Evolutionary conservation across 2,797 vertebrate species (phyloP), one percentile per base, ranked within the genome.

Genomic region (Anabacerthia variegaticeps): DNA sequence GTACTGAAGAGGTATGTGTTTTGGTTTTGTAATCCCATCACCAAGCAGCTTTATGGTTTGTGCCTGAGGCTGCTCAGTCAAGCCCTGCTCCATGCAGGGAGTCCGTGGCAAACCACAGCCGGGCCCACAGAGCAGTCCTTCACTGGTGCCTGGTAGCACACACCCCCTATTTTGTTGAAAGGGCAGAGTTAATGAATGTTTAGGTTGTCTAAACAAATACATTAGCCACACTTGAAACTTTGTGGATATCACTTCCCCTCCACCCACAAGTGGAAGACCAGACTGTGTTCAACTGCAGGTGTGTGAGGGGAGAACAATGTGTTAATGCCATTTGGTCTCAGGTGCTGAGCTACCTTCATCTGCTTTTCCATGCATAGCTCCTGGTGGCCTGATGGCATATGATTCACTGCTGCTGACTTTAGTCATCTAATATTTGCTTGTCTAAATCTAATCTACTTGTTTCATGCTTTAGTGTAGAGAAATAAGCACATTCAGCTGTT

Each of bases 301-400:
- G 5, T 1, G 5, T 65, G 36, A 7, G 32, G 66, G 26, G 27
- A 82, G 28, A 43, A 15, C 21, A 37, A 27, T 0, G 0, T 19
- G 24, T 48, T 54, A 71, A 44, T 36, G 30, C 5, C 16, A 16
- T 43, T 75, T 34, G 23, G 32, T 32, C 63, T 82, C 30, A 58
- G 39, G 23, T 73, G n/a, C 14, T 1, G 7, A 68, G 21, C 22
- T 85, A 24, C 44, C 41, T 78, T 44, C 24, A n/a, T 81, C 48
- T 59, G 36, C 39, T 73, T 82, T 37, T 84, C 36, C 52, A 21
- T 14, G n/a, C 52, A 43, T 49, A 30, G 8, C 19, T 94, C 37
- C 52, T 34, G 24, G 16, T 7, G 67, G 72, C 28, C 72, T 71
- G 24, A 27, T 58, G 43, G 34, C 16, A 1, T 67, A 37, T 83